Evolutionary conservation across 30 jellyfish, hydroid and myxozoan genomes (phyloP).

Genomic region (Sanderia malayensis): DNA sequence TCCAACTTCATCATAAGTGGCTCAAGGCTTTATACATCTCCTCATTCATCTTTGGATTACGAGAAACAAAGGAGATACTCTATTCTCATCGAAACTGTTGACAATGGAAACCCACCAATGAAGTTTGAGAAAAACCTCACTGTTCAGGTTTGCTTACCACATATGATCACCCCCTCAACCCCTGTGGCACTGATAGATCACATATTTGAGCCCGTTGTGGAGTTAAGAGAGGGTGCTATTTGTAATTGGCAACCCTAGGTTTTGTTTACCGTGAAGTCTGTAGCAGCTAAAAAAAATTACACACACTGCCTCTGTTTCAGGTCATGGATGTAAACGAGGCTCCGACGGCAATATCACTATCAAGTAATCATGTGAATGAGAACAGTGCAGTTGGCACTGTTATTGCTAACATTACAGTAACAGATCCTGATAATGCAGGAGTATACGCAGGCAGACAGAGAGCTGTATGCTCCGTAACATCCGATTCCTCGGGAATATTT

Average conservation of each 20-base stretch:
- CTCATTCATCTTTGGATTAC: slow-evolving; percentile 58
- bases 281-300: too few relatives aligned
- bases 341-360: slow-evolving; percentile 51
- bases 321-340: slow-evolving; percentile 85
- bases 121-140: slow-evolving; percentile 37
- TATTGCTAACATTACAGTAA: slow-evolving; percentile 49
- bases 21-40: slow-evolving; percentile 55
- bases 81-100: slow-evolving; percentile 37
- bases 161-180: too few relatives aligned
- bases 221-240: too few relatives aligned
- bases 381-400: slow-evolving; percentile 42
- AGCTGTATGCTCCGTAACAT: slow-evolving; percentile 27
- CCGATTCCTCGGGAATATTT: slow-evolving; percentile 31
- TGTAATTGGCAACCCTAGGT: too few relatives aligned
- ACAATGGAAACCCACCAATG: slow-evolving; percentile 73
- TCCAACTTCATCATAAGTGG: slow-evolving; percentile 48
- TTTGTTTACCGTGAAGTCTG: too few relatives aligned
- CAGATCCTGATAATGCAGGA: slow-evolving; percentile 79
- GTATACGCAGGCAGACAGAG: slow-evolving; percentile 24
- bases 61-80: slow-evolving; percentile 44
- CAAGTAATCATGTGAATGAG: slow-evolving; percentile 48
- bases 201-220: too few relatives aligned
- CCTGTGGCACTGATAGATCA: too few relatives aligned
- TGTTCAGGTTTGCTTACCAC: too few relatives aligned
- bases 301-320: slow-evolving; percentile 2